These are phyloP conservation scores for Maconellicoccus hirsutus DNA, from an alignment of 1,140 invertebrate species.

Conservation along the genomic window DNA sequence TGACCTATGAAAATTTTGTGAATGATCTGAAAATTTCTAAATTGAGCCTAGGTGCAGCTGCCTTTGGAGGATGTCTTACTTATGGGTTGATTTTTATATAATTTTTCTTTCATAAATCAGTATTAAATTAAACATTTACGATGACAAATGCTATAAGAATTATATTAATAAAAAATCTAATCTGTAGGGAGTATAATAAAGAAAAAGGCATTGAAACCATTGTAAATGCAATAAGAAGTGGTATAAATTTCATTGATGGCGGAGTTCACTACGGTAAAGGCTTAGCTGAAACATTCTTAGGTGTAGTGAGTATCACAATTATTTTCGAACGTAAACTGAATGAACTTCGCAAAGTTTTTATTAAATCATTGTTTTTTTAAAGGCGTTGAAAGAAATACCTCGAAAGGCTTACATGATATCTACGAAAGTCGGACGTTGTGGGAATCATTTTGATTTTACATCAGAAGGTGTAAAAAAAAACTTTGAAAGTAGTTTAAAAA, in stretches of 20 bases:
- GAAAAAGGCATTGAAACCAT: conserved; percentile 56
- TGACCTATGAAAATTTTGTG: conserved; percentile 43
- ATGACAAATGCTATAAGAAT: neutral
- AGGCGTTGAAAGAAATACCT: conserved; percentile 67
- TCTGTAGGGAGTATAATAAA: conserved; percentile 42
- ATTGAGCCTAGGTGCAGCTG: conserved; percentile 44
- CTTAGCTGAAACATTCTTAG: conserved; percentile 62
- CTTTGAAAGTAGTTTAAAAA: conserved; percentile 63
- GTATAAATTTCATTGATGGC: conserved; percentile 86
- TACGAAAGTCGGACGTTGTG: conserved; percentile 83
- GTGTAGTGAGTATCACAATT: conserved; percentile 52
- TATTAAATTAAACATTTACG: neutral
- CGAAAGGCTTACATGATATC: conserved; percentile 75
- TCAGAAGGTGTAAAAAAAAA: conserved; percentile 50
- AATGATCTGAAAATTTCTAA: conserved; percentile 47
- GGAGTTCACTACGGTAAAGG: conserved; percentile 86
- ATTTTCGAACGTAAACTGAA: too few relatives aligned
- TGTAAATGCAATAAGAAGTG: conserved; percentile 53
- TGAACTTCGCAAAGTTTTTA: too few relatives aligned
- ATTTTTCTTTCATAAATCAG: conserved; percentile 14
- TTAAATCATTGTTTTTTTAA: conserved; percentile 28
- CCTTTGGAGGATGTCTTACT: conserved; percentile 34
- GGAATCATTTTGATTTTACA: conserved; percentile 79
- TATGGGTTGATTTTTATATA: conserved; percentile 35
- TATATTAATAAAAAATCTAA: conserved; percentile 18